A percentile compares a stretch with the other conserved stretches of the same genome.
These are phyloP conservation scores for Varanus salvator DNA, from an alignment of 2,113 vertebrate species.

Conservation along the genomic window DNA sequence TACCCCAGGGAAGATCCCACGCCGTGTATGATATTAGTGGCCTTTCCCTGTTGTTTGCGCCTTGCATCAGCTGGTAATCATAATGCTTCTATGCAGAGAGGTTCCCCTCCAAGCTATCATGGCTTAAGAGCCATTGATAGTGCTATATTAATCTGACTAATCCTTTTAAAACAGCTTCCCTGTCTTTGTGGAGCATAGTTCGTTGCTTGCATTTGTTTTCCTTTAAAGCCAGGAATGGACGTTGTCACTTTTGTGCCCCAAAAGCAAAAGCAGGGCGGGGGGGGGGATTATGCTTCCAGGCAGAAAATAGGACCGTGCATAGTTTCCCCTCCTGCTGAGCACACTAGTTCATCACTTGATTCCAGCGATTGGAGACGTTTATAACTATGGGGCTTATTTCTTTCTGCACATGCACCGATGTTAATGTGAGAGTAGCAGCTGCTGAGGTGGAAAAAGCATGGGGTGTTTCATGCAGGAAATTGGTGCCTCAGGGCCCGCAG, in stretches of 20 bases:
- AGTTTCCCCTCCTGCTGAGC: background rate
- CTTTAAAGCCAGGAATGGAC: background rate
- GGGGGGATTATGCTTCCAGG: background rate
- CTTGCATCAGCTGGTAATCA: background rate
- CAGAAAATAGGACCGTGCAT: too few species aligned
- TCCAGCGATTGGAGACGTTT: background rate
- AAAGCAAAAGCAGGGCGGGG: background rate
- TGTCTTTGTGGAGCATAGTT: background rate
- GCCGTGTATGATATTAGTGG: background rate
- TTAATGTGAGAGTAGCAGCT: background rate
- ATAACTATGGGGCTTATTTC: background rate
- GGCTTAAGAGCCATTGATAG: background rate
- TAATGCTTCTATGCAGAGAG: background rate
- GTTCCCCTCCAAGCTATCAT: background rate
- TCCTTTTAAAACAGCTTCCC: background rate
- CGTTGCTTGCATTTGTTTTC: background rate
- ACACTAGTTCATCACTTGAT: background rate
- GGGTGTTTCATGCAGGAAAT: conserved; percentile 10
- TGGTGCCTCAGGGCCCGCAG: conserved; percentile 11
- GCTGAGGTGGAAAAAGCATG: background rate
- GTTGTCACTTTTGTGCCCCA: background rate
- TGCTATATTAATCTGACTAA: conserved; percentile 2
- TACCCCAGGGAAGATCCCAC: background rate
- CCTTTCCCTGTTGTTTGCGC: background rate
- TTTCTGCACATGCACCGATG: conserved; percentile 5